Evolutionary conservation across 2,113 vertebrate genomes (phyloP), one percentile per base, ranked within the genome.

Genomic region (Triplophysa dalaica): DNA sequence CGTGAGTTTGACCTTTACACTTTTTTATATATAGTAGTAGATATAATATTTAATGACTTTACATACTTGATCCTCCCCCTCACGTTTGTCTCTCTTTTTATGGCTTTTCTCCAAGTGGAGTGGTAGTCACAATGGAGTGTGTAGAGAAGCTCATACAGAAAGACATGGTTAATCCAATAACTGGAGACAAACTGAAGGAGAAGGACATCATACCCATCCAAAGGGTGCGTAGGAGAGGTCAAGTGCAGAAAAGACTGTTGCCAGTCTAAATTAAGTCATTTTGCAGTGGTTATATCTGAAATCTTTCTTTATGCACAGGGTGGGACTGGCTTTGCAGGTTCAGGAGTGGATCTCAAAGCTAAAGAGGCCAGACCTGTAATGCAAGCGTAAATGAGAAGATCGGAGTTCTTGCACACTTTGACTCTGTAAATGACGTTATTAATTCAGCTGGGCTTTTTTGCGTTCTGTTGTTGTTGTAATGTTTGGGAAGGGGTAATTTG

Each of bases 331-430:
- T 97, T 95, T 2, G 88, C 95, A 0, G 95, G 90, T 3, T 96
- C 95, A 0, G 95, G 95, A 9, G 91, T 96, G 2, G 90, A 90
- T 24, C 91, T 97, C 64, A 86, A 92, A 2, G 96, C 96, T 0
- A 95, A 95, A 86, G 95, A 96, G 86, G 93, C 95, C 1, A 88
- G 96, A 72, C 95, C 95, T 0, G 96, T 97, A 54, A 97, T 97
- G 96, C 94, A 95, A 79, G 96, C 94, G 13, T 97, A 88, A 95
- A 52, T 9, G 4, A 0, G 12, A 38, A 54, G 63, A 54, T 19
- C 16, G 33, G 17, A 26, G 33, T 19, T 56, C 6, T 8, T 4
- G 2, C 26, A 16, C 3, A 17, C 29, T 69, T 76, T 64, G 29
- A 63, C 19, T 4, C 56, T 81, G 66, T 81, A 77, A 70, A 69